Conservation (phyloP, 1,140 invertebrate species). For the Palaemon carinicauda region DNA sequence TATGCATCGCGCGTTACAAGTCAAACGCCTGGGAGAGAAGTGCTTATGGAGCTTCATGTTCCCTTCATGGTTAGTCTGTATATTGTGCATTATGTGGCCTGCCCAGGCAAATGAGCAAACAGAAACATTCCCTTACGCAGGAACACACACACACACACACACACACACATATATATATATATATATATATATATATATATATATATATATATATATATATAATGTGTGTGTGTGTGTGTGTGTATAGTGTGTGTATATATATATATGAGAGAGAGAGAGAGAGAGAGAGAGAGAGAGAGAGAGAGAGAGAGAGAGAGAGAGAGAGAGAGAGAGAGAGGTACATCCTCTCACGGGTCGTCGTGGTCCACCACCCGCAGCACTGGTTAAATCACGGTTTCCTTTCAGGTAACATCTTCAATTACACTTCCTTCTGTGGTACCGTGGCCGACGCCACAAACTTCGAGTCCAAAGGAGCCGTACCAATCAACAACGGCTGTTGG, state of each 20-base stretch:
- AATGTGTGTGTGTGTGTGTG: neutral
- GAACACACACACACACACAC: neutral
- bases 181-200: neutral
- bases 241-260: neutral
- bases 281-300: neutral
- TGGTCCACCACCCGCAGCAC: neutral
- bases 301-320: neutral
- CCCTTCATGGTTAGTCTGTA: too few relatives aligned
- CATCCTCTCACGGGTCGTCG: neutral
- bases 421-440: conserved; percentile 31
- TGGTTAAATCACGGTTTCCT: neutral
- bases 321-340: neutral
- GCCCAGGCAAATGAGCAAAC: too few relatives aligned
- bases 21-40: too few relatives aligned
- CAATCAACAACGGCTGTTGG: neutral
- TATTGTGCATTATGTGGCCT: too few relatives aligned
- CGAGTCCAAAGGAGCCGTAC: neutral
- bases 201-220: conserved; percentile 2
- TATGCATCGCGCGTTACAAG: too few relatives aligned
- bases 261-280: too few relatives aligned
- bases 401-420: neutral
- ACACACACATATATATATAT: neutral
- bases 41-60: too few relatives aligned
- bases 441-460: neutral
- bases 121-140: too few relatives aligned